phyloP scores from a whole-genome alignment of 2,888 invertebrate species.

The Cheilosia variabilis region DNA sequence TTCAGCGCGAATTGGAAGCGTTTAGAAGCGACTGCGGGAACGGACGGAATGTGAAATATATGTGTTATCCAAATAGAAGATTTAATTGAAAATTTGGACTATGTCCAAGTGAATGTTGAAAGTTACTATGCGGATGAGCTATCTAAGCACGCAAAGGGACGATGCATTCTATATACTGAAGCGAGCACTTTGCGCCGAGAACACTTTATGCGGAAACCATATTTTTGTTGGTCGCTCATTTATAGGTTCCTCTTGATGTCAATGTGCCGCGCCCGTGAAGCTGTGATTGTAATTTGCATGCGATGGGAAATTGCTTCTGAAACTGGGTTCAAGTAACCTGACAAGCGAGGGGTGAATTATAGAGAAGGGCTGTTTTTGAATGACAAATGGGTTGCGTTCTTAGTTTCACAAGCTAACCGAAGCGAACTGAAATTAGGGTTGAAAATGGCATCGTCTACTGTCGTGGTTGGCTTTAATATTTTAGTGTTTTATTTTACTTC shows the following conservation, averaged over 20 bases:
- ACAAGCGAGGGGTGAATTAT: not conserved
- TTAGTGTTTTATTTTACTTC: too few species aligned
- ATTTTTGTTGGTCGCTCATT: constrained; percentile 2
- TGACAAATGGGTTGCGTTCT: too few species aligned
- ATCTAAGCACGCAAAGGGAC: not conserved
- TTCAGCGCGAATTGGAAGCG: constrained; percentile 24
- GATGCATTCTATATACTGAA: constrained; percentile 3
- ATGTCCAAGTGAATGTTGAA: constrained; percentile 68
- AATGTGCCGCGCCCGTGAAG: not conserved
- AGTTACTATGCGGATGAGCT: not conserved
- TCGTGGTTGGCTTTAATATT: too few species aligned
- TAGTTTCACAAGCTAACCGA: too few species aligned
- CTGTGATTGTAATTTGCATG: constrained; percentile 9
- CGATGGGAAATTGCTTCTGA: not conserved
- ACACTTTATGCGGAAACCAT: constrained; percentile 50
- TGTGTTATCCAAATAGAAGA: constrained; percentile 43
- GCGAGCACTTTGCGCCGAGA: constrained; percentile 13
- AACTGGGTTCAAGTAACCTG: not conserved
- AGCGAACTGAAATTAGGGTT: too few species aligned
- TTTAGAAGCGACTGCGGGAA: not conserved
- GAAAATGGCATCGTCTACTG: too few species aligned
- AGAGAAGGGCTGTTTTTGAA: too few species aligned
- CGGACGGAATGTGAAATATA: not conserved
- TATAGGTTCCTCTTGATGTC: constrained; percentile 10
- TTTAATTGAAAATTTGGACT: constrained; percentile 73